A percentile compares a stretch with the other conserved stretches of the same genome.
Evolutionary conservation across 2,113 vertebrate genomes (phyloP).

Genomic region (Macheiramphus alcinus): DNA sequence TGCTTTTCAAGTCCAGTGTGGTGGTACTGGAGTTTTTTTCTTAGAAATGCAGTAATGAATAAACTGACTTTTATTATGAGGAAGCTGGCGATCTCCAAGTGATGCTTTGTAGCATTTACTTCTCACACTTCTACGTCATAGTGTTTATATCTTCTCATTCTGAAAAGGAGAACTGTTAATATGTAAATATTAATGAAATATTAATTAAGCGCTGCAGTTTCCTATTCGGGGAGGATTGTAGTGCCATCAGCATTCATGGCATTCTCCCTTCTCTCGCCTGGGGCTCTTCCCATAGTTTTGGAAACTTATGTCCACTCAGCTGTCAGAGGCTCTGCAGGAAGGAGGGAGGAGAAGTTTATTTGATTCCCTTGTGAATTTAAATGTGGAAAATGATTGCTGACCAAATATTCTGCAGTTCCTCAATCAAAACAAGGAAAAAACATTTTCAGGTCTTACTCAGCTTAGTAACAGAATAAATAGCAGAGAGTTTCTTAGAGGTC

Average conservation of each 20-base stretch:
- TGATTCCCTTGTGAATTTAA: neutral
- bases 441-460: neutral
- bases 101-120: neutral
- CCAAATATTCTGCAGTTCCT: neutral
- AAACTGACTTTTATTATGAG: neutral
- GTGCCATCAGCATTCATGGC: neutral
- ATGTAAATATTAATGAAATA: neutral
- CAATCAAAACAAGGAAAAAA: neutral
- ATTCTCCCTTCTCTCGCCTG: fast-evolving
- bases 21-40: neutral
- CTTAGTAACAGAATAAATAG: neutral
- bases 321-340: neutral
- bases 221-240: fast-evolving
- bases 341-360: neutral
- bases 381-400: neutral
- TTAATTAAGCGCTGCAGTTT: neutral
- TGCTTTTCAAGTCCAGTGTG: neutral
- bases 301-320: neutral
- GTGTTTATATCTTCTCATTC: neutral
- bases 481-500: neutral
- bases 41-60: neutral
- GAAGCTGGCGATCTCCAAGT: neutral
- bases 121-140: neutral
- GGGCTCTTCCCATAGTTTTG: neutral
- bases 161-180: neutral